These are phyloP conservation scores for Gadus chalcogrammus DNA, from an alignment of 2,113 vertebrate genomes.

Conservation along the genomic window DNA sequence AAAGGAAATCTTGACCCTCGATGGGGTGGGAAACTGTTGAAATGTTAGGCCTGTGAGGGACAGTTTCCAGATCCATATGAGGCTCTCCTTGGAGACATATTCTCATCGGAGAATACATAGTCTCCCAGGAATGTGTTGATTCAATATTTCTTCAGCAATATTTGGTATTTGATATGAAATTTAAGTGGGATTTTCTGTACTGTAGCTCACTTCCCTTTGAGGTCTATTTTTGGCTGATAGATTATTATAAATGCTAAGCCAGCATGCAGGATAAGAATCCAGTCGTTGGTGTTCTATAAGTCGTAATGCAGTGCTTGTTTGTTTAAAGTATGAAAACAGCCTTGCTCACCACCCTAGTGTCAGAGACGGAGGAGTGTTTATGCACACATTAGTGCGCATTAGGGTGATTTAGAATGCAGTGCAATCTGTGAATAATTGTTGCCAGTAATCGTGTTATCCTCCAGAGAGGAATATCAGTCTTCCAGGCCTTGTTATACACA, in stretches of 20 bases:
- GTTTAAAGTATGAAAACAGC: conserved; percentile 48
- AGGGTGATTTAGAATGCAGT: conserved; percentile 26
- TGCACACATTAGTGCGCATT: conserved; percentile 22
- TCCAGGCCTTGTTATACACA: conserved; percentile 43
- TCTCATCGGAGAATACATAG: not conserved
- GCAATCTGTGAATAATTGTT: conserved; percentile 75
- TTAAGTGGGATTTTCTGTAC: no score
- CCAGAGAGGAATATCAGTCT: conserved; percentile 33
- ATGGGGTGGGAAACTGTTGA: conserved; percentile 41
- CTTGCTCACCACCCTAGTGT: conserved; percentile 20
- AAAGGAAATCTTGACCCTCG: conserved; percentile 16
- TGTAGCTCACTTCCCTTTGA: no score
- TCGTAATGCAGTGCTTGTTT: conserved; percentile 13
- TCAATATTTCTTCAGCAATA: no score
- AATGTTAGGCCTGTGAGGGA: conserved; percentile 19
- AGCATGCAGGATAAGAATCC: conserved; percentile 17
- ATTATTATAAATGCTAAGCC: no score
- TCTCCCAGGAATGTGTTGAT: no score
- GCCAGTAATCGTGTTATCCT: conserved; percentile 61
- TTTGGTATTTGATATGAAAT: no score
- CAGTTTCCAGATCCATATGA: conserved; percentile 11
- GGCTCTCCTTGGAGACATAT: conserved; percentile 1
- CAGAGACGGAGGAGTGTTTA: conserved; percentile 17
- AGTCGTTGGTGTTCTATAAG: conserved; percentile 46
- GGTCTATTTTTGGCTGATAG: no score